Evolutionary conservation across 1,140 invertebrate genomes (phyloP), one percentile per base, ranked within the genome.

Genomic region (Drepana arcuata): DNA sequence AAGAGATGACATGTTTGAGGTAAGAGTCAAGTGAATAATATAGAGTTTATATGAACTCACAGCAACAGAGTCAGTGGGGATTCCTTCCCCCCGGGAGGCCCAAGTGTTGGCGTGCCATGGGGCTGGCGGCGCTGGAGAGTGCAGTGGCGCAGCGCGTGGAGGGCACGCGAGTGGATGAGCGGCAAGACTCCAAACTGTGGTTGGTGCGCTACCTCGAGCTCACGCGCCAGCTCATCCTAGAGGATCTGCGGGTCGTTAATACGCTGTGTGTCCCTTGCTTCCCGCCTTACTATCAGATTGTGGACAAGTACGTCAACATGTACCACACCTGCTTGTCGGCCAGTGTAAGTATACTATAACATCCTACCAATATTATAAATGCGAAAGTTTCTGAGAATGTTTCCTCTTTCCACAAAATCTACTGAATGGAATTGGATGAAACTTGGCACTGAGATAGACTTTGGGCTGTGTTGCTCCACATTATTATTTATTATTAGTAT

Each of bases 171-270:
- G 88, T 98, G 1, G 97, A 99, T 54, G 95, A 97, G 61, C 82
- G 96, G 34, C 86, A 87, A 7, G 92, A 93, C 46, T 96, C 98
- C 74, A 98, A 98, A 83, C 91, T 97, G 87, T 99, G 97, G 98
- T 84, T 99, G 2, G 96, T 99, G 2, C 84, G 89, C 12, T 87
- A 88, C 28, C 60, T 90, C 10, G 89, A 92, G 61, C 78, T 97
- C n/a, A 93, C 92, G 1, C 85, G 96, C 18, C 91, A 93, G 61
- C 79, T 97, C 0, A 94, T 98, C 55, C 71, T 98, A 0, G 95
- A 97, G 65, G 96, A 99, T 80, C 82, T 99, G 28, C 85, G 93
- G 48, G 95, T 98, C 15, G 94, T 97, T 0, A 97, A 97, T 83
- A 95, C 92, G 0, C 78, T 97, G 0, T 96, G 96, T 66, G 91